Evolutionary conservation across 2,888 invertebrate species (phyloP).

Genomic region (Ectobius pallidus): DNA sequence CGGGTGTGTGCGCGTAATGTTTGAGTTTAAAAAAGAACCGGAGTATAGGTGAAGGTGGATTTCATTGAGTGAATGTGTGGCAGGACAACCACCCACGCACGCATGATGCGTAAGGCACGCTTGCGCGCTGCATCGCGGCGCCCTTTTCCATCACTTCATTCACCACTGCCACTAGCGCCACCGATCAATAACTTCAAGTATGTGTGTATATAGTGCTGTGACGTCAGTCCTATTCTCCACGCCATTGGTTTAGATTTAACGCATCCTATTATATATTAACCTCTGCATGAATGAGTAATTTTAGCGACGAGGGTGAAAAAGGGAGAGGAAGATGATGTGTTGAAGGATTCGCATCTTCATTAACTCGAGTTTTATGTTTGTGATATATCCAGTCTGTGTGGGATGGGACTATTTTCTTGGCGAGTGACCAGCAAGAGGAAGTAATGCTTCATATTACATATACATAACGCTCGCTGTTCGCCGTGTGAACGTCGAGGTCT

Average conservation of each 20-base stretch:
- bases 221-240: slow-evolving; percentile 43
- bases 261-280: slow-evolving; percentile 45
- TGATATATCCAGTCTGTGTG: not conserved
- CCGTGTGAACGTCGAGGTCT: not conserved
- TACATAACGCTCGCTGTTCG: not conserved
- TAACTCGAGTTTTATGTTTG: not conserved
- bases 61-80: not conserved
- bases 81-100: not conserved
- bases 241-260: slow-evolving; percentile 45
- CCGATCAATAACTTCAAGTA: slow-evolving; percentile 48
- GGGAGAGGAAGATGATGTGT: slow-evolving; percentile 25
- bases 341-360: slow-evolving; percentile 10
- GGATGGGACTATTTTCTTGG: slow-evolving; percentile 11
- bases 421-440: slow-evolving; percentile 3
- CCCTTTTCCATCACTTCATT: slow-evolving; percentile 24
- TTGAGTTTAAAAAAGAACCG: too few species aligned
- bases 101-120: not conserved
- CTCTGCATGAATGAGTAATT: slow-evolving; percentile 43
- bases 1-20: too few species aligned
- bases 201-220: slow-evolving; percentile 42
- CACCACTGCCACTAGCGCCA: slow-evolving; percentile 45
- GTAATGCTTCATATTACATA: not conserved
- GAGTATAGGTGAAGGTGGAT: too few species aligned
- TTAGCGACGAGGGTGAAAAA: slow-evolving; percentile 31
- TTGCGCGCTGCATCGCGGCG: not conserved